phyloP scores from a whole-genome alignment of 2,888 invertebrate genomes.

The Cremastinae sp. region DNA sequence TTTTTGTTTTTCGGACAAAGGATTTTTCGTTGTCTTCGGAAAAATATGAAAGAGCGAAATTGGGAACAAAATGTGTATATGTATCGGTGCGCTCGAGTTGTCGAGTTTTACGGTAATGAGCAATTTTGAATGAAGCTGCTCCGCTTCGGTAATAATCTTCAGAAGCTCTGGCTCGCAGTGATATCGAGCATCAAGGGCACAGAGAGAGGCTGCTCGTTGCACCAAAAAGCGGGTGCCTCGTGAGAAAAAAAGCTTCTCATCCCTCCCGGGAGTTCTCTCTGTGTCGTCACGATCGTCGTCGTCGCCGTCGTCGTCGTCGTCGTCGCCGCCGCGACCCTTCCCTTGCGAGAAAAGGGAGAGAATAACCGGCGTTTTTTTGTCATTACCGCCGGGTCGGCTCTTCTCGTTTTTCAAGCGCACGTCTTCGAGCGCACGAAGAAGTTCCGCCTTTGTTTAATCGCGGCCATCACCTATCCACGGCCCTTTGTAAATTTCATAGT shows the following conservation, averaged over 20 bases:
- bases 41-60: too few relatives aligned
- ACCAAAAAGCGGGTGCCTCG: slow-evolving; percentile 30
- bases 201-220: slow-evolving; percentile 45
- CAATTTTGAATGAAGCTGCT: slow-evolving; percentile 51
- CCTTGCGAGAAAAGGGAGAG: background rate
- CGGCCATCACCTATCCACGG: slow-evolving; percentile 56
- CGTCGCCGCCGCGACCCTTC: slow-evolving; percentile 44
- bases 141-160: slow-evolving; percentile 58
- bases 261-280: slow-evolving; percentile 31
- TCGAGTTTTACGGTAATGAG: slow-evolving; percentile 55
- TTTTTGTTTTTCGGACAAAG: background rate
- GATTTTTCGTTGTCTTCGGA: too few relatives aligned
- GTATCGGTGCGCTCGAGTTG: slow-evolving; percentile 14
- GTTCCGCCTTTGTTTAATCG: slow-evolving; percentile 71
- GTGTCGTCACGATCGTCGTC: slow-evolving; percentile 42
- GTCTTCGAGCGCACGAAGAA: slow-evolving; percentile 60
- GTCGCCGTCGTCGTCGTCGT: slow-evolving; percentile 38
- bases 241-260: slow-evolving; percentile 16
- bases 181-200: slow-evolving; percentile 42
- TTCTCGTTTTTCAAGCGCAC: slow-evolving; percentile 61
- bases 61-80: background rate
- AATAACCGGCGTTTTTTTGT: slow-evolving; percentile 12
- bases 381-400: slow-evolving; percentile 39
- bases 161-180: slow-evolving; percentile 44
- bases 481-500: slow-evolving; percentile 75